These are phyloP conservation scores for Clarias fuscus DNA, from an alignment of 2,797 vertebrate genomes.

Conservation along the genomic window DNA sequence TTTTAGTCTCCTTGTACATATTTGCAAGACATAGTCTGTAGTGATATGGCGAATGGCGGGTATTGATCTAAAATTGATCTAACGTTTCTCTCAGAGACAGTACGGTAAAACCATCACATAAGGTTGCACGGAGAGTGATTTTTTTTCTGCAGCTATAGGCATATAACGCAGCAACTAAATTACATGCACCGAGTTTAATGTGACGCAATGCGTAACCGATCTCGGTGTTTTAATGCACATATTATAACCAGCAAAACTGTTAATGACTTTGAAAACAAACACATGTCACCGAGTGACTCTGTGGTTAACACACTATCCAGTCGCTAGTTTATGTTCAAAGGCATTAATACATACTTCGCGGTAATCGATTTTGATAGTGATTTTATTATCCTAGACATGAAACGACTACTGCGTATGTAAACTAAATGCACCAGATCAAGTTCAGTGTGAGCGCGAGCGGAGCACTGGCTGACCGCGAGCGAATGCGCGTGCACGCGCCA, in stretches of 20 bases:
- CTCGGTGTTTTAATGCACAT: constrained; percentile 17
- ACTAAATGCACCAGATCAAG: constrained; percentile 10
- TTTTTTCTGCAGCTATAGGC: neutral
- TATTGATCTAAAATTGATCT: constrained; percentile 9
- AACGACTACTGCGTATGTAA: constrained; percentile 3
- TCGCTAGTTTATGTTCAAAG: neutral
- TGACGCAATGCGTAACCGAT: constrained; percentile 3
- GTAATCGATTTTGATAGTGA: constrained; percentile 17
- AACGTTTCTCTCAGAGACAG: constrained; percentile 7
- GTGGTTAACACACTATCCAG: neutral
- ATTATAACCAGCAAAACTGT: constrained; percentile 18
- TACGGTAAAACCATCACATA: neutral
- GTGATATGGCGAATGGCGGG: neutral
- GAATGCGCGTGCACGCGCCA: constrained; percentile 11
- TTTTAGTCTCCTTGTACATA: neutral
- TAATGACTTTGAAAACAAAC: constrained; percentile 21
- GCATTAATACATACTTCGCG: neutral
- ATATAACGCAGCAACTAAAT: neutral
- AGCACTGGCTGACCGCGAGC: neutral
- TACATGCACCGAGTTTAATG: neutral
- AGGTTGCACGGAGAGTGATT: neutral
- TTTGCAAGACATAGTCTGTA: neutral
- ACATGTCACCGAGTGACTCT: neutral
- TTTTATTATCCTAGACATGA: constrained; percentile 24
- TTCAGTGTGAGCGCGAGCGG: neutral